phyloP scores from a whole-genome alignment of 2,888 invertebrate genomes.

The Hypomecis punctinalis region DNA sequence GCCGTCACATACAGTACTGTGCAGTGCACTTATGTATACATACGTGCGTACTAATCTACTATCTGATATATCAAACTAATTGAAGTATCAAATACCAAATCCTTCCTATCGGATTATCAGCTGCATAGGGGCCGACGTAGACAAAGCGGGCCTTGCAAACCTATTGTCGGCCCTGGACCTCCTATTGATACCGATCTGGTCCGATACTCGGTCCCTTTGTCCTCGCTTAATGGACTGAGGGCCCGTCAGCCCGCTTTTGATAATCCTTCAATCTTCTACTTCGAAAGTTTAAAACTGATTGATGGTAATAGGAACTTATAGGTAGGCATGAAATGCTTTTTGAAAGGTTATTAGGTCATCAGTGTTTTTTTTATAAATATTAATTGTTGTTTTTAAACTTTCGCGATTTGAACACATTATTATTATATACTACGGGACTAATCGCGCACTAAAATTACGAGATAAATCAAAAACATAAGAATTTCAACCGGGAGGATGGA shows the following conservation, averaged over 20 bases:
- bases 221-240: slow-evolving; percentile 25
- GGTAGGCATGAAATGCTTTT: not conserved
- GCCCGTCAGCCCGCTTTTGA: slow-evolving; percentile 17
- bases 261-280: slow-evolving; percentile 16
- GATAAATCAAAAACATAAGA: no score
- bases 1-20: no score
- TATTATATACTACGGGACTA: no score
- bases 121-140: slow-evolving; percentile 17
- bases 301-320: slow-evolving; percentile 5
- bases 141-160: not conserved
- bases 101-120: slow-evolving; percentile 11
- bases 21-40: no score
- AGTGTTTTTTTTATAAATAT: not conserved
- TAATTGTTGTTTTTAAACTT: no score
- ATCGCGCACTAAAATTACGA: no score
- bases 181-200: slow-evolving; percentile 27
- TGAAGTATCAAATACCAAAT: not conserved
- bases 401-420: no score
- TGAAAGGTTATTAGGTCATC: slow-evolving; percentile 10
- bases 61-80: not conserved
- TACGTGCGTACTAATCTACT: no score
- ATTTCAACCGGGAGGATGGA: no score
- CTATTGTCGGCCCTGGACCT: no score
- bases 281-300: slow-evolving; percentile 12
- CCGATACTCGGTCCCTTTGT: slow-evolving; percentile 25